phyloP scores from a whole-genome alignment of 2,888 invertebrate species.

The Ichneumoninae sp. region DNA sequence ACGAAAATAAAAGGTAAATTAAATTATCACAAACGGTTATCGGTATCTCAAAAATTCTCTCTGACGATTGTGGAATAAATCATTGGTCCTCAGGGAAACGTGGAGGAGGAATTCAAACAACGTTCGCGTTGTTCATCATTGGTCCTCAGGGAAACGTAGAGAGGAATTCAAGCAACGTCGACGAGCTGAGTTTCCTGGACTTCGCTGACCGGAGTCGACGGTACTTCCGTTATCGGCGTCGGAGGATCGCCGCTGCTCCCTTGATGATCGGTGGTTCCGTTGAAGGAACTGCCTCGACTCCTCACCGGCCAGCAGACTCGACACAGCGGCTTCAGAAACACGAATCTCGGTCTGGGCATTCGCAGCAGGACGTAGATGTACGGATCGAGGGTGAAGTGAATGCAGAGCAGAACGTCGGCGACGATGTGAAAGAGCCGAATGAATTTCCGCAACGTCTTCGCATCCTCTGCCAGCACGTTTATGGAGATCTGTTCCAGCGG shows the following conservation, averaged over 20 bases:
- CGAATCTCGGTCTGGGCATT: conserved; percentile 79
- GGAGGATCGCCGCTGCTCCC: conserved; percentile 80
- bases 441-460: conserved; percentile 70
- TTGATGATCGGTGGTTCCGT: conserved; percentile 81
- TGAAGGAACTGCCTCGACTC: conserved; percentile 80
- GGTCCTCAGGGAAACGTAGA: conserved; percentile 17
- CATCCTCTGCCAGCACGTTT: conserved; percentile 68
- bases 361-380: conserved; percentile 92
- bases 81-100: conserved; percentile 38
- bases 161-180: conserved; percentile 18
- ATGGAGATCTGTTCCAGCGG: conserved; percentile 86
- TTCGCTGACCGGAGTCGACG: conserved; percentile 82
- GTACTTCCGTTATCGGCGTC: conserved; percentile 82
- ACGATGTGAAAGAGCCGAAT: conserved; percentile 85
- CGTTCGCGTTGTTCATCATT: conserved; percentile 8
- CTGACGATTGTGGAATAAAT: conserved; percentile 32
- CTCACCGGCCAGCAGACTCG: conserved; percentile 79
- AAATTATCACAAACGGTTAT: conserved; percentile 55
- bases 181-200: conserved; percentile 72
- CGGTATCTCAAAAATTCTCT: conserved; percentile 26
- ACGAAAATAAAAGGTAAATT: not conserved
- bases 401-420: conserved; percentile 91
- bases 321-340: conserved; percentile 80
- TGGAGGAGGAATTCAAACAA: conserved; percentile 11
- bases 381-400: conserved; percentile 94